These are phyloP conservation scores for Enhydra lutris DNA, from an alignment of 2,113 vertebrate species.

Conservation along the genomic window DNA sequence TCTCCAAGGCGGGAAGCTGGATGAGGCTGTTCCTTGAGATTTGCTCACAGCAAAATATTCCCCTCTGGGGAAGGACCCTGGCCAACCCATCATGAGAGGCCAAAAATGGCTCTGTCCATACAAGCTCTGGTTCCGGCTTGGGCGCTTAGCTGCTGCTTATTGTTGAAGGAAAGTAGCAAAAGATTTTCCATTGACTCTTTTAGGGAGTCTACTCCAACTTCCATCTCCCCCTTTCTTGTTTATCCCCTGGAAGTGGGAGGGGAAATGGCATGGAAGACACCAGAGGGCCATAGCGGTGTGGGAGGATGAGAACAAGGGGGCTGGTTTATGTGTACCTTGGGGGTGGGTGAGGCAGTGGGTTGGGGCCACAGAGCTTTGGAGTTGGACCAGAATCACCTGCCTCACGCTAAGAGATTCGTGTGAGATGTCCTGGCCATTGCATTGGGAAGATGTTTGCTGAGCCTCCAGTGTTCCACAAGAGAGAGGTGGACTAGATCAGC, in stretches of 20 bases:
- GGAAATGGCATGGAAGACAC: conserved; percentile 11
- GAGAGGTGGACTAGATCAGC: rapidly evolving
- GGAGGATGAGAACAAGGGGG: background rate
- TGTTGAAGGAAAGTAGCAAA: rapidly evolving
- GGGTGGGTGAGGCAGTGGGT: background rate
- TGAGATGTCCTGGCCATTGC: background rate
- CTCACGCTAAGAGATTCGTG: rapidly evolving
- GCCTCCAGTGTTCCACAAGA: rapidly evolving
- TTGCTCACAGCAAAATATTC: background rate
- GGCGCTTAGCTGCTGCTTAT: no score
- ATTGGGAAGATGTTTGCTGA: background rate
- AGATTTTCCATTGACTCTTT: background rate
- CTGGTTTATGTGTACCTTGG: background rate
- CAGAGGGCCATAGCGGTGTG: background rate
- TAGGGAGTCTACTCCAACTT: background rate
- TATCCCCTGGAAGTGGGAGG: background rate
- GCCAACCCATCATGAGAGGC: background rate
- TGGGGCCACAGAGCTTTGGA: background rate
- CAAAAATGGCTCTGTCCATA: background rate
- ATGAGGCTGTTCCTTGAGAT: background rate
- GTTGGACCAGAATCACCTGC: background rate
- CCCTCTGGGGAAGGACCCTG: background rate
- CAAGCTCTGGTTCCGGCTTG: background rate
- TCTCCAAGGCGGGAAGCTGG: background rate
- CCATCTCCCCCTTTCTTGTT: background rate